Evolutionary conservation across 2,797 vertebrate genomes (phyloP).

Genomic region (Cyprinella venusta): DNA sequence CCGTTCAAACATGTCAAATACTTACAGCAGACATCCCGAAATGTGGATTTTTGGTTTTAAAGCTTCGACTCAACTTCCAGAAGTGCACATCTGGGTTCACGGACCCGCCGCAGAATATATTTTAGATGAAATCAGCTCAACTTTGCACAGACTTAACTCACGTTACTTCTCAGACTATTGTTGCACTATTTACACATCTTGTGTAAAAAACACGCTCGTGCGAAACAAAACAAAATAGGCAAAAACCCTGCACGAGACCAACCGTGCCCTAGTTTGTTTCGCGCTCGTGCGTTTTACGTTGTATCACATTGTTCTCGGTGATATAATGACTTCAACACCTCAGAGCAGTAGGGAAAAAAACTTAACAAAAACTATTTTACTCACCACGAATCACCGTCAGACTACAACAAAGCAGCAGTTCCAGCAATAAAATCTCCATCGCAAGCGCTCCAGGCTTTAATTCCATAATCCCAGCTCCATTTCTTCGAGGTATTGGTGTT

Average conservation of each 20-base stretch:
- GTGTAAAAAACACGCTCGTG: not conserved
- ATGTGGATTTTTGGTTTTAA: not conserved
- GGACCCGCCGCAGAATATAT: not conserved
- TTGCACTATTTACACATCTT: not conserved
- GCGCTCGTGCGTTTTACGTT: slow-evolving; percentile 20
- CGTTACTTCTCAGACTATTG: not conserved
- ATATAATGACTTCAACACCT: slow-evolving; percentile 56
- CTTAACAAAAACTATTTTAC: slow-evolving; percentile 63
- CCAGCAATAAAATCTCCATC: slow-evolving; percentile 73
- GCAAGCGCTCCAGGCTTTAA: slow-evolving; percentile 66
- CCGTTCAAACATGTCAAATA: slow-evolving; percentile 14
- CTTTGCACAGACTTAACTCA: not conserved
- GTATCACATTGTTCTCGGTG: slow-evolving; percentile 42
- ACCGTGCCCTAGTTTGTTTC: not conserved
- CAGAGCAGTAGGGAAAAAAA: slow-evolving; percentile 52
- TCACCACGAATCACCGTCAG: slow-evolving; percentile 73
- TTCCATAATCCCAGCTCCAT: slow-evolving; percentile 71
- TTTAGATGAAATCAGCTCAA: not conserved
- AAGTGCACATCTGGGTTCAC: slow-evolving; percentile 5
- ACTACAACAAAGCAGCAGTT: slow-evolving; percentile 70
- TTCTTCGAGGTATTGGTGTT: slow-evolving; percentile 52
- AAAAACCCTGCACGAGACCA: not conserved
- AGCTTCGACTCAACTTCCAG: not conserved
- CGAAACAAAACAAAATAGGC: not conserved
- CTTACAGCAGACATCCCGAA: not conserved